A percentile compares a stretch with the other conserved stretches of the same genome.
Evolutionary conservation across 2,113 vertebrate species (phyloP).

Genomic region (Rhinoderma darwinii): DNA sequence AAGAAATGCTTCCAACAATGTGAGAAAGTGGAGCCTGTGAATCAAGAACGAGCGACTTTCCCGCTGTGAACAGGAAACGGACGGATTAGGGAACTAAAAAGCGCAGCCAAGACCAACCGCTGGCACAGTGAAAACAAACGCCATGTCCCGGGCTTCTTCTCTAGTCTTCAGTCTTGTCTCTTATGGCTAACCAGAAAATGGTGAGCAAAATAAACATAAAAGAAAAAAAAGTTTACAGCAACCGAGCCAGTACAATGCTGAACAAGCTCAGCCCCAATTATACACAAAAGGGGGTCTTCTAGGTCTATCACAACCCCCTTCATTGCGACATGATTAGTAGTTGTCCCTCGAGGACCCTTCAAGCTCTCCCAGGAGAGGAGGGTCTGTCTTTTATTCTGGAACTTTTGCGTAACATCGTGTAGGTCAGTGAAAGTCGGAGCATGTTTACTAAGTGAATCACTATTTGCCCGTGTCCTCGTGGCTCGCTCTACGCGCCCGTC

Average conservation of each 20-base stretch:
- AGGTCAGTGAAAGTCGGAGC: neutral
- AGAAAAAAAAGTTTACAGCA: no score
- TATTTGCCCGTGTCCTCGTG: slow-evolving; percentile 23
- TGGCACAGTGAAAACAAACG: no score
- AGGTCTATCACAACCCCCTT: no score
- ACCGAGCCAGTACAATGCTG: no score
- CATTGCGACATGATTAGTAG: no score
- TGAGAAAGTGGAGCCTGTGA: neutral
- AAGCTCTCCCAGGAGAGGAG: no score
- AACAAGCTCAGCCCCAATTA: no score
- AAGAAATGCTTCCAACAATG: slow-evolving; percentile 16
- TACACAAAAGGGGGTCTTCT: no score
- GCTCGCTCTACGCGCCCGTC: neutral
- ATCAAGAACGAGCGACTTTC: slow-evolving; percentile 25
- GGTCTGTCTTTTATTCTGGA: no score
- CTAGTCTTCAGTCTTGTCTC: no score
- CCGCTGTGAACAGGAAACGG: slow-evolving; percentile 62
- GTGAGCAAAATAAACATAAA: no score
- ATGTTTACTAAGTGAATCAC: slow-evolving; percentile 9
- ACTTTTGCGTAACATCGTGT: neutral
- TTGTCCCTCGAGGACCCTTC: no score
- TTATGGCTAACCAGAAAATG: neutral
- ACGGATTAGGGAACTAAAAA: slow-evolving; percentile 60
- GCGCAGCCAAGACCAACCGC: slow-evolving; percentile 68
- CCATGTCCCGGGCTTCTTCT: neutral